Base-by-base conservation (phyloP, 2,797 vertebrate species). In the Mus minutoides region DNA sequence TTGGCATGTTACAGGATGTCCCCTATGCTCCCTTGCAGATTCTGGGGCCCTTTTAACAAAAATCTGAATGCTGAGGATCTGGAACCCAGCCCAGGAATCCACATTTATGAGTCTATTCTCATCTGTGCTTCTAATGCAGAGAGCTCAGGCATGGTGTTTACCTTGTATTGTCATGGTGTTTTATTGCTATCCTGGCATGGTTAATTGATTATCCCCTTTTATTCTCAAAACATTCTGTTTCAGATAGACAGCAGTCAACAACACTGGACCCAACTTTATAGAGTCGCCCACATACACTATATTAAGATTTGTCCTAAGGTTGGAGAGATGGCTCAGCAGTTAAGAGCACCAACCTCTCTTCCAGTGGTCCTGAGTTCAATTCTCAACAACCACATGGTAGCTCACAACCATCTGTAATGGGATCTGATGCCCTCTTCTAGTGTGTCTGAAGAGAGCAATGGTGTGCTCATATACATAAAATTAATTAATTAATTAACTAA, bases 1-100 rank as follows among this genome's bases (percentile, higher is more conserved):
- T 85, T 56, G 19, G 40, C 86, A 69, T 56, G 84, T 86, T 77
- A 80, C 78, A 54, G 34, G 95, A 86, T 83, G 69, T 37, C 52
- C 12, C 46, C 37, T n/a, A 31, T 52, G 29, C 24, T 46, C 79
- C 46, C 58, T 80, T 43, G 37, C 4, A 71, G 58, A 92, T n/a
- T 37, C 34, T 54, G 6, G 21, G 69, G 21, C 3, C 46, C 46
- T 17, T 77, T 90, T 58, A 43, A 26, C 75, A 60, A 78, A 91
- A 43, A 46, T 43, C 14, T 43, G 79, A 31, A 76, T 43, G 29
- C 43, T n/a, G 12, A 73, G 29, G 40, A 54, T 19, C 54, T 43
- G 17, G 12, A 22, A 26, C 13, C 40, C 73, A 71, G 40, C 60
- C 62, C 56, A 24, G 71, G n/a, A 84, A 87, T 76, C 37, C 82